Percentiles rank a stretch among this genome's conserved stretches.
Conservation (phyloP, 92 coral and sea anemone genomes). For the Zoanthus sansibaricus region DNA sequence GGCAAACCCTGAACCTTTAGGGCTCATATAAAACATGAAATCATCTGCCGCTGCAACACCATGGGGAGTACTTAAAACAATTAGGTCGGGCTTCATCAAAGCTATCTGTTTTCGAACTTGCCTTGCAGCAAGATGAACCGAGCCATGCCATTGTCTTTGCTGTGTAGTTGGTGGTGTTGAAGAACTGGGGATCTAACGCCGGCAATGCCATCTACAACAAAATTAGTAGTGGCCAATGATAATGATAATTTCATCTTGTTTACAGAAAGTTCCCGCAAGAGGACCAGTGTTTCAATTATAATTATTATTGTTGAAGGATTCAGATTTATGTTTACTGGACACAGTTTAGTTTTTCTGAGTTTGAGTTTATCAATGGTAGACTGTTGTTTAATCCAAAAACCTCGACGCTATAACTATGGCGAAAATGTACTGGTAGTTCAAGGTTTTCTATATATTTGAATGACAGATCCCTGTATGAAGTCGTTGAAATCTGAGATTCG, state of each 20-base stretch:
- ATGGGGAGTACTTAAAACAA: constrained; percentile 77
- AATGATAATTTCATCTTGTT: background rate
- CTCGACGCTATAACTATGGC: too few relatives aligned
- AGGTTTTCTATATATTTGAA: too few relatives aligned
- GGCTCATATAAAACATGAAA: constrained; percentile 73
- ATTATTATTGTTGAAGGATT: too few relatives aligned
- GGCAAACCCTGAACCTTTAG: constrained; percentile 72
- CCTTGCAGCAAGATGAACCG: constrained; percentile 67
- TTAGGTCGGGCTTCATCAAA: constrained; percentile 73
- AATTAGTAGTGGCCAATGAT: background rate
- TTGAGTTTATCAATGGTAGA: too few relatives aligned
- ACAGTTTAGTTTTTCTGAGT: too few relatives aligned
- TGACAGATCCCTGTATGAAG: too few relatives aligned
- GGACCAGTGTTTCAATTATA: too few relatives aligned
- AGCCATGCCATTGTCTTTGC: constrained; percentile 80
- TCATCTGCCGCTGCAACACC: constrained; percentile 76
- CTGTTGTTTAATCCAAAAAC: too few relatives aligned
- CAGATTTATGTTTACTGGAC: too few relatives aligned
- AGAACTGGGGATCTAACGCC: constrained; percentile 74
- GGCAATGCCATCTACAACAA: constrained; percentile 61
- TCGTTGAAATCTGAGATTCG: too few relatives aligned
- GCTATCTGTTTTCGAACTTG: constrained; percentile 68
- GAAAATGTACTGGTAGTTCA: too few relatives aligned
- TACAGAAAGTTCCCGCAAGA: background rate
- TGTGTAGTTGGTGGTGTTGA: constrained; percentile 77